phyloP scores from a whole-genome alignment of 1,140 invertebrate species.

The Atta colombica region DNA sequence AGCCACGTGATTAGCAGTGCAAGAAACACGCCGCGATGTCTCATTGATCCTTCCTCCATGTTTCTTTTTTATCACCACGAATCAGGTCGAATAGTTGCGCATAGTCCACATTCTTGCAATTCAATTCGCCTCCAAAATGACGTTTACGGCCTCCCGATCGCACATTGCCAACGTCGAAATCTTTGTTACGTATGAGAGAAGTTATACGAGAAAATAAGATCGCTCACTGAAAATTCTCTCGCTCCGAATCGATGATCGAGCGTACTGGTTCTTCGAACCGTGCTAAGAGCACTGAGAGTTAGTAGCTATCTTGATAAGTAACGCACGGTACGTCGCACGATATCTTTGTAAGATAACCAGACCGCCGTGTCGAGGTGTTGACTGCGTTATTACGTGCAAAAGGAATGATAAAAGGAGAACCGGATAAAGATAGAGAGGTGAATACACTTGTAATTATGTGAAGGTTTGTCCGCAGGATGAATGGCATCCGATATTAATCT shows the following conservation, averaged over 20 bases:
- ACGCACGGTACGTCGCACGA: conserved; percentile 64
- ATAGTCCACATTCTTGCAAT: conserved; percentile 46
- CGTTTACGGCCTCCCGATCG: not conserved
- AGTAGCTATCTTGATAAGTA: conserved; percentile 78
- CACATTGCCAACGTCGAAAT: not conserved
- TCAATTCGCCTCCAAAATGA: not conserved
- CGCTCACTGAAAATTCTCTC: not conserved
- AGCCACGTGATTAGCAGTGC: conserved; percentile 17
- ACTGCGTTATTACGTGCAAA: conserved; percentile 53
- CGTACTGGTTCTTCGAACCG: conserved; percentile 47
- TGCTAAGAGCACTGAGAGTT: conserved; percentile 72
- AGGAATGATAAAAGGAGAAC: conserved; percentile 18
- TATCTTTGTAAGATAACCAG: conserved; percentile 74
- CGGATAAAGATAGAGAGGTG: not conserved
- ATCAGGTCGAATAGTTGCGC: conserved; percentile 32
- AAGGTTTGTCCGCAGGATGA: not conserved
- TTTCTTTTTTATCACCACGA: conserved; percentile 20
- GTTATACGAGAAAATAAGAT: not conserved
- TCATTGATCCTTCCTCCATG: conserved; percentile 51
- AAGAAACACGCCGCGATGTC: not conserved
- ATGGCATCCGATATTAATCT: not conserved
- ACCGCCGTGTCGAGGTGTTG: conserved; percentile 29
- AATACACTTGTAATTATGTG: conserved; percentile 27
- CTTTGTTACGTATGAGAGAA: not conserved
- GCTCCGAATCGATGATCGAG: conserved; percentile 46